Base-by-base conservation (phyloP, 2,888 invertebrate genomes). In the Drosophila neonasuta region DNA sequence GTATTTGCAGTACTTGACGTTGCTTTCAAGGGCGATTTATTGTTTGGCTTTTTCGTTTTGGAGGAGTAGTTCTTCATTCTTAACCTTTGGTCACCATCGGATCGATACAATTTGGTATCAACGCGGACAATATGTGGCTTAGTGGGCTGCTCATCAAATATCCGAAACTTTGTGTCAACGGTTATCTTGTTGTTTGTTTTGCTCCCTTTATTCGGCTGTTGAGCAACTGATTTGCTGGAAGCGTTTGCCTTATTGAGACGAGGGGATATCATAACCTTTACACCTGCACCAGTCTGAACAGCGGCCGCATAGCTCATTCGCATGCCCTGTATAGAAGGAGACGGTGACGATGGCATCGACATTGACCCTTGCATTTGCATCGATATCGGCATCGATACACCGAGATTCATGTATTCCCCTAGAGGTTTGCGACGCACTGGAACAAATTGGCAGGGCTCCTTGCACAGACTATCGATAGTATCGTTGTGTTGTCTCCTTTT, bases 301-400 rank as follows among this genome's bases (percentile, higher is more conserved):
- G 80, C 83, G 6, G 71, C 80, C 4, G 80, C 83, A 54, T 82
- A 82, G 41, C 74, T 82, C 66, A 73, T 71, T 1, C 67, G 64
- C 56, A 65, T 59, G n/a, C 49, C 65, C 17, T 63, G 72, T 29
- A 48, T 34, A 5, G 48, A 39, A 3, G 57, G 5, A 10, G 68
- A 52, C 0, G 61, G 34, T 20, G 60, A 11, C 36, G 36, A 5
- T n/a, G 36, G n/a, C 36, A n/a, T 36, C 36, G 36, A n/a, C 5
- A 11, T 36, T 36, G n/a, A 11, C 36, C 5, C 36, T 11, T 36
- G 36, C 36, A 36, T 36, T 11, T 36, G 36, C 36, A 36, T 36
- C 36, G 60, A 24, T 8, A 56, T 32, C 3, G 74, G 36, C 20
- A 45, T 50, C 15, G 70, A 29, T 10, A 49, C 46, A 10, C 67